These are phyloP conservation scores for Deilephila porcellus DNA, from an alignment of 2,888 invertebrate species.

Conservation along the genomic window DNA sequence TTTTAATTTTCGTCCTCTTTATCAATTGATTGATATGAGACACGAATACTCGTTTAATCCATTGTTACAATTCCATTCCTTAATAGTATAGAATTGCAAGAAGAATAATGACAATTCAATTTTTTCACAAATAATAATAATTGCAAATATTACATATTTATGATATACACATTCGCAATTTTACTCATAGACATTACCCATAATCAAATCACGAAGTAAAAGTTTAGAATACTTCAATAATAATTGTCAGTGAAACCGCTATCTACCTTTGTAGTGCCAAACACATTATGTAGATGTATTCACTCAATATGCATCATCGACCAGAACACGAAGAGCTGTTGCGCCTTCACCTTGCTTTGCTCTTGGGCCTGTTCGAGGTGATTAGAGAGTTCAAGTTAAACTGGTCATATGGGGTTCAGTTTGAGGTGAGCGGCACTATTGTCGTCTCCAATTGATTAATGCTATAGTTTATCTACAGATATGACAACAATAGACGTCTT, in stretches of 20 bases:
- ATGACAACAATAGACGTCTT: conserved; percentile 81
- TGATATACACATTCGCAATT: not conserved
- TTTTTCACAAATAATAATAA: too few species aligned
- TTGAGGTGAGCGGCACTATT: conserved; percentile 77
- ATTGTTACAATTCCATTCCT: too few species aligned
- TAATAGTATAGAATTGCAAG: too few species aligned
- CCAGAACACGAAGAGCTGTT: conserved; percentile 52
- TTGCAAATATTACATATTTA: too few species aligned
- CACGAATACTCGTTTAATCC: too few species aligned
- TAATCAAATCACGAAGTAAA: conserved; percentile 9
- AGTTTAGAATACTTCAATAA: conserved; percentile 23
- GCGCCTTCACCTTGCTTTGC: conserved; percentile 30
- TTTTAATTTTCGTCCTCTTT: too few species aligned
- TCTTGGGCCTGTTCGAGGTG: conserved; percentile 30
- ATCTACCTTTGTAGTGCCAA: conserved; percentile 60
- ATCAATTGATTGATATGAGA: too few species aligned
- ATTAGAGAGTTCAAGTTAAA: conserved; percentile 48
- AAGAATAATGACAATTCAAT: too few species aligned
- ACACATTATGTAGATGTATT: conserved; percentile 68
- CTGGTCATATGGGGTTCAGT: conserved; percentile 57
- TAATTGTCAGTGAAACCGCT: conserved; percentile 69
- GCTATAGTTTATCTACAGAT: conserved; percentile 81
- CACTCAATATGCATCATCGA: conserved; percentile 54
- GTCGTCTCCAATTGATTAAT: conserved; percentile 80
- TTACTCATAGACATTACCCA: not conserved